A percentile compares a stretch with the other conserved stretches of the same genome.
Evolutionary conservation across 2,888 invertebrate genomes (phyloP).

Genomic region (Clusia tigrina): DNA sequence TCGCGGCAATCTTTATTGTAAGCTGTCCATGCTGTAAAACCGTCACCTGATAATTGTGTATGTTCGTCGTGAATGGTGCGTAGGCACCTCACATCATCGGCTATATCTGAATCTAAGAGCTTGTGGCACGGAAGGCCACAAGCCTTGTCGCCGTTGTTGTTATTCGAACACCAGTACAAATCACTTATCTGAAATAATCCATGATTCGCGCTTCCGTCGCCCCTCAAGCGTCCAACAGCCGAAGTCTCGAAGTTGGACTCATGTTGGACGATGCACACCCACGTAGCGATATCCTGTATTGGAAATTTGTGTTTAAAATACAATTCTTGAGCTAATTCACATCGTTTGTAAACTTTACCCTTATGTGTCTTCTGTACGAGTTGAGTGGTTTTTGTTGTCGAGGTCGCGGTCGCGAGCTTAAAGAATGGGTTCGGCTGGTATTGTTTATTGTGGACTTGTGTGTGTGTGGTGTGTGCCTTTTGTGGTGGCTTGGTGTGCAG

Average conservation of each 20-base stretch:
- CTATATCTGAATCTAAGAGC: conserved; percentile 74
- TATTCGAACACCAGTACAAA: conserved; percentile 74
- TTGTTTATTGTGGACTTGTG: conserved; percentile 7
- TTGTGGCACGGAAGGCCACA: conserved; percentile 71
- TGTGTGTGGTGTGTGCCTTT: conserved; percentile 23
- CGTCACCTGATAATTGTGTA: conserved; percentile 72
- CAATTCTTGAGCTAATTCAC: conserved; percentile 76
- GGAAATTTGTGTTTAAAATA: conserved; percentile 67
- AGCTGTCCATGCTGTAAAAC: conserved; percentile 77
- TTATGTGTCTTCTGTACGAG: conserved; percentile 28
- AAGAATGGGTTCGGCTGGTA: background rate
- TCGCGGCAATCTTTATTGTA: conserved; percentile 70
- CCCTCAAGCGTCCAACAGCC: conserved; percentile 66
- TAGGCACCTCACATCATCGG: conserved; percentile 74
- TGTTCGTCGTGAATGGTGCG: conserved; percentile 72
- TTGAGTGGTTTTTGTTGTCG: background rate
- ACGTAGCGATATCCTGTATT: conserved; percentile 68
- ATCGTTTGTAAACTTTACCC: conserved; percentile 71
- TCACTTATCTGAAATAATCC: conserved; percentile 80
- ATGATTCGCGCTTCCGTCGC: conserved; percentile 71
- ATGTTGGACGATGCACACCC: conserved; percentile 78
- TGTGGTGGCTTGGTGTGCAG: conserved; percentile 24
- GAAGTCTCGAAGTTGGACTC: conserved; percentile 76
- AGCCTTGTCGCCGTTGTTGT: conserved; percentile 65
- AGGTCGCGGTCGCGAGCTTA: background rate